Percentiles rank a stretch among this genome's conserved stretches.
Conservation (phyloP, 1,140 invertebrate species). For the Platorchestia sp. region DNA sequence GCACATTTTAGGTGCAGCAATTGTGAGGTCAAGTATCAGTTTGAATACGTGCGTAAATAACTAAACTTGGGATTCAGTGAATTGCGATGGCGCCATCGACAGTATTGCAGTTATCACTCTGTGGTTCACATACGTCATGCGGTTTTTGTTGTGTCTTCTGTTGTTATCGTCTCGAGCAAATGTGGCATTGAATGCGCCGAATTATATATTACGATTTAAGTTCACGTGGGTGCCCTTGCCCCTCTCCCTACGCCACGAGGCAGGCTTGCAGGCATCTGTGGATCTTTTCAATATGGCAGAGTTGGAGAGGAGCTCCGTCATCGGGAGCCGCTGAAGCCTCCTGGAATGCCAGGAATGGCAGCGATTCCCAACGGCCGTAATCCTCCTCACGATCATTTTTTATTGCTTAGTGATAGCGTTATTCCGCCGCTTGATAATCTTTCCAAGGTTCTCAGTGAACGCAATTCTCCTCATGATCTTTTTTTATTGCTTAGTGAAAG, state of each 20-base stretch:
- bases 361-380: not conserved
- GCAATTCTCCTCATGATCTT: not conserved
- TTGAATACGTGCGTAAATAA: too few relatives aligned
- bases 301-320: not conserved
- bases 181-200: too few relatives aligned
- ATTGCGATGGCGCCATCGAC: too few relatives aligned
- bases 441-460: not conserved
- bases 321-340: not conserved
- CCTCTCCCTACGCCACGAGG: not conserved
- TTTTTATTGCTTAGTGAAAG: not conserved
- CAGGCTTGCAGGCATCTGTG: not conserved
- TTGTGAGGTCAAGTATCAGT: too few relatives aligned
- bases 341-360: not conserved
- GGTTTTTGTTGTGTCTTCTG: too few relatives aligned
- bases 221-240: not conserved
- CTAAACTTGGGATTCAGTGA: too few relatives aligned
- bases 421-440: not conserved
- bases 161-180: too few relatives aligned
- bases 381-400: constrained; percentile 7
- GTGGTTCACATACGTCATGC: too few relatives aligned
- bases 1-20: too few relatives aligned
- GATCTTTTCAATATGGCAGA: not conserved
- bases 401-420: not conserved
- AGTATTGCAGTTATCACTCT: too few relatives aligned
- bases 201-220: too few relatives aligned